Conservation (phyloP, 2,888 invertebrate species). For the Perizoma affinitatum region DNA sequence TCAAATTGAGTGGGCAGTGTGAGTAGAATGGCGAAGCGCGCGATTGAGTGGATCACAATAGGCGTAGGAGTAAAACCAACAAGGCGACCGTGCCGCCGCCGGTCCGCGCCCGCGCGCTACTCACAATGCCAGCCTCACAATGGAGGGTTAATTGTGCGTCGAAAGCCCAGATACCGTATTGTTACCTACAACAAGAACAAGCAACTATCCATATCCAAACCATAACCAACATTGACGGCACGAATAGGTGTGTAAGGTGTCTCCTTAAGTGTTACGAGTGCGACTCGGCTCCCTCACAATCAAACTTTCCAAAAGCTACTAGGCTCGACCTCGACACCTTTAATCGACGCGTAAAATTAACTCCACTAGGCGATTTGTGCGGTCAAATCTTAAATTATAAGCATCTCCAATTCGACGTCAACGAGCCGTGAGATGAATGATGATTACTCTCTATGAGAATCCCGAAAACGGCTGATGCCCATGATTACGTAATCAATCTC, state of each 20-base stretch:
- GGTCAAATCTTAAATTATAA: constrained; percentile 53
- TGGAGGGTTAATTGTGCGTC: constrained; percentile 79
- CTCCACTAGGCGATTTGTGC: constrained; percentile 50
- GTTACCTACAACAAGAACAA: constrained; percentile 54
- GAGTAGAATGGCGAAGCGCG: constrained; percentile 65
- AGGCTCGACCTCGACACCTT: constrained; percentile 20
- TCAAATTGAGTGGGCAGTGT: constrained; percentile 61
- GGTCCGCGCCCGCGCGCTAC: constrained; percentile 62
- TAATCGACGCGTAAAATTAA: constrained; percentile 60
- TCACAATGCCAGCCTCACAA: constrained; percentile 66
- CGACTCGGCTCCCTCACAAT: constrained; percentile 41
- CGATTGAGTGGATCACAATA: constrained; percentile 71
- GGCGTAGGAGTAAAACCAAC: constrained; percentile 79
- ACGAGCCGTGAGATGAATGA: constrained; percentile 78
- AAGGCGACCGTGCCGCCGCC: constrained; percentile 52
- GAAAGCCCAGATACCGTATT: constrained; percentile 70
- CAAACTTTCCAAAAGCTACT: constrained; percentile 26
- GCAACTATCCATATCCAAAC: constrained; percentile 34
- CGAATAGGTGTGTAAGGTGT: too few species aligned
- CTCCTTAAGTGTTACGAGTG: background rate
- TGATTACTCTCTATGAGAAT: constrained; percentile 78
- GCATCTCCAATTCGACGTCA: constrained; percentile 63
- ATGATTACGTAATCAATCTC: constrained; percentile 83
- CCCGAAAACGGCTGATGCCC: constrained; percentile 74
- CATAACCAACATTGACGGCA: too few species aligned